Conservation (phyloP, 2,888 invertebrate genomes). For the Ypsolopha sequella region DNA sequence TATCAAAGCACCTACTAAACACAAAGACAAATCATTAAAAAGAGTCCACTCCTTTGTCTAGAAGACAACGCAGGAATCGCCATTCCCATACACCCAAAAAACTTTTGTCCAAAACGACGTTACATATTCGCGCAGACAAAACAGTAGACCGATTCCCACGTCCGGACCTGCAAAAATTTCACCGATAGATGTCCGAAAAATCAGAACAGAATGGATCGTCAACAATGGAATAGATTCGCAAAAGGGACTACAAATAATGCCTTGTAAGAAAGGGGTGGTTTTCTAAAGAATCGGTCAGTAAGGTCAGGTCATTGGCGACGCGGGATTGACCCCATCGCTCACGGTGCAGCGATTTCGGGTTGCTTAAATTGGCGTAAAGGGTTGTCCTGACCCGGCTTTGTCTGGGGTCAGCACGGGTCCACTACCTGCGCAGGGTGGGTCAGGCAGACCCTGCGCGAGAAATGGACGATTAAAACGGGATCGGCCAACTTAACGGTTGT, state of each 20-base stretch:
- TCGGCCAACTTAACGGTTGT: conserved; percentile 45
- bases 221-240: conserved; percentile 70
- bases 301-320: conserved; percentile 60
- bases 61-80: conserved; percentile 4
- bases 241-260: conserved; percentile 72
- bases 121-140: conserved; percentile 58
- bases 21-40: conserved; percentile 67
- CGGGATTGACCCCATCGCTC: conserved; percentile 65
- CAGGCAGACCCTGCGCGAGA: conserved; percentile 48
- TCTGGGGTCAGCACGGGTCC: conserved; percentile 5
- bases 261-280: conserved; percentile 61
- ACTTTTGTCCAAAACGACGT: conserved; percentile 36
- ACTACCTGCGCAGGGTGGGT: conserved; percentile 20
- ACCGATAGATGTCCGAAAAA: conserved; percentile 49
- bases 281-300: conserved; percentile 54
- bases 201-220: conserved; percentile 40
- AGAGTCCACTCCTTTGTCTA: conserved; percentile 63
- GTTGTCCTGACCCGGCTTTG: conserved; percentile 50
- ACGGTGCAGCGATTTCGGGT: conserved; percentile 64
- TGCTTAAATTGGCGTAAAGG: conserved; percentile 63
- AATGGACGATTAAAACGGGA: conserved; percentile 66
- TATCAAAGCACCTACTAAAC: conserved; percentile 45
- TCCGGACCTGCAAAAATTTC: conserved; percentile 52
- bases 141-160: conserved; percentile 66
- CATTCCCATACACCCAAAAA: conserved; percentile 44